Conservation (phyloP, 2,797 vertebrate species). For the Morelia viridis region DNA sequence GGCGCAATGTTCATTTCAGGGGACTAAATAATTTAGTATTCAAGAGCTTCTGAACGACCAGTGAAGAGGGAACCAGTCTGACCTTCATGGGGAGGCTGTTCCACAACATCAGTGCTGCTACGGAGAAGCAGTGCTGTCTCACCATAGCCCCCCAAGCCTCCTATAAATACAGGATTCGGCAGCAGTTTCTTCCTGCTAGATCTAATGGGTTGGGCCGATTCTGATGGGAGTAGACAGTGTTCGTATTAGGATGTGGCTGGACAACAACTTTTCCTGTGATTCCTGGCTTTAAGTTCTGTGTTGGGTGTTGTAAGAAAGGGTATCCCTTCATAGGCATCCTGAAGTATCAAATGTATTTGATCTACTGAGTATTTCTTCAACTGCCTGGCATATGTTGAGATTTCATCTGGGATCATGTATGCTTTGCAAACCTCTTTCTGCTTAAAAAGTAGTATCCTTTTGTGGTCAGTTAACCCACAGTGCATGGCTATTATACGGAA, state of each 20-base stretch:
- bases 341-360: not conserved
- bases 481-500: not conserved
- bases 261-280: not conserved
- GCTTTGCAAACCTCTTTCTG: not conserved
- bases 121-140: not conserved
- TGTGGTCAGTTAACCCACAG: not conserved
- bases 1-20: too few species aligned
- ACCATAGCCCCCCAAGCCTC: not conserved
- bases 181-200: not conserved
- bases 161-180: not conserved
- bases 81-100: not conserved
- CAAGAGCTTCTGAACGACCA: too few species aligned
- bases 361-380: not conserved
- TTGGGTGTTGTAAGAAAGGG: not conserved
- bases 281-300: not conserved
- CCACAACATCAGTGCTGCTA: not conserved
- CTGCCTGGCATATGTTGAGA: not conserved
- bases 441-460: slow-evolving; percentile 4
- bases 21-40: too few species aligned
- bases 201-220: not conserved
- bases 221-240: not conserved
- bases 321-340: not conserved
- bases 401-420: not conserved
- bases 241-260: not conserved
- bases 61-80: too few species aligned